These are phyloP conservation scores for Eulimnadia texana DNA, from an alignment of 1,140 invertebrate species.

Conservation along the genomic window DNA sequence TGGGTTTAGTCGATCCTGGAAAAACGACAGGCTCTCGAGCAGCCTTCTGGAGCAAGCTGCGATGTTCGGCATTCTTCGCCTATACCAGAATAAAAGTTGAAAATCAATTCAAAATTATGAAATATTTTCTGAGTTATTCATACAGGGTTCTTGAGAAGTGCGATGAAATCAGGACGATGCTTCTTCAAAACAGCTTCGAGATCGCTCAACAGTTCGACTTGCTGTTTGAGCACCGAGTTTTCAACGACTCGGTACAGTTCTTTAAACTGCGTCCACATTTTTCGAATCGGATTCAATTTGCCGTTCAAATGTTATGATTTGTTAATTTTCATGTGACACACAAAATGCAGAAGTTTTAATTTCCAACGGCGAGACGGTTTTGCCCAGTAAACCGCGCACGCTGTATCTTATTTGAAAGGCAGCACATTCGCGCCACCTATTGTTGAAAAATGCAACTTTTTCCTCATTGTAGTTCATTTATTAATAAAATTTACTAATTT, in stretches of 20 bases:
- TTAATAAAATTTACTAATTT: too few species aligned
- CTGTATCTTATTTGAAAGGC: too few species aligned
- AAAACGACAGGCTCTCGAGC: slow-evolving; percentile 62
- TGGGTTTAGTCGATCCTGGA: slow-evolving; percentile 52
- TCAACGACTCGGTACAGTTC: slow-evolving; percentile 59
- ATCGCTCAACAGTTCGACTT: slow-evolving; percentile 48
- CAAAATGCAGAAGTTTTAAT: too few species aligned
- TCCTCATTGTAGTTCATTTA: too few species aligned
- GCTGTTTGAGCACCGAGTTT: slow-evolving; percentile 46
- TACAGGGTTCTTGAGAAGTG: slow-evolving; percentile 73
- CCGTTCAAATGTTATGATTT: too few species aligned
- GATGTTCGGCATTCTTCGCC: slow-evolving; percentile 59
- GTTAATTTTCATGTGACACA: too few species aligned
- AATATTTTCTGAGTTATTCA: slow-evolving; percentile 27
- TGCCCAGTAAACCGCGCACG: too few species aligned
- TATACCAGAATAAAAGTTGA: slow-evolving; percentile 26
- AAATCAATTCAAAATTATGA: slow-evolving; percentile 4
- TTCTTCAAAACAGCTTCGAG: slow-evolving; percentile 61
- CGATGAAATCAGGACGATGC: slow-evolving; percentile 77
- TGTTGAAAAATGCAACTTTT: too few species aligned
- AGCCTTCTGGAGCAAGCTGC: slow-evolving; percentile 64
- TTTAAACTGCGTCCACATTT: slow-evolving; percentile 77
- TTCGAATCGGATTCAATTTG: neutral
- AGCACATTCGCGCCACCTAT: too few species aligned
- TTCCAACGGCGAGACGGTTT: too few species aligned